phyloP scores from a whole-genome alignment of 2,113 vertebrate species.

The Hypanus sabinus region DNA sequence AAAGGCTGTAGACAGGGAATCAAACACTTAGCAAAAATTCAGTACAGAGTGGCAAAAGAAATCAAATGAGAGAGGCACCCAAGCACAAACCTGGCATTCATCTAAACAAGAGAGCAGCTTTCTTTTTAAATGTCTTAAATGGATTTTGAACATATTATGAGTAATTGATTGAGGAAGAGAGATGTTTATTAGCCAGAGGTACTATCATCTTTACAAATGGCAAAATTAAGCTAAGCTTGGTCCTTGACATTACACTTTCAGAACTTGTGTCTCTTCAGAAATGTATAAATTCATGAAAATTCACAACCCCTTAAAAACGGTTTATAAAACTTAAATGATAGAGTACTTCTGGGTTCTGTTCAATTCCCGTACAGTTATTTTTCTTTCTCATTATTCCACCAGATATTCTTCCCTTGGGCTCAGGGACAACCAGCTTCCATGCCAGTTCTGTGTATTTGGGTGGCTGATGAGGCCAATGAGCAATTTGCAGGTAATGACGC shows the following conservation, averaged over 20 bases:
- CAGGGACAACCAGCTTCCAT: too few species aligned
- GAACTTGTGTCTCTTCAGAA: background rate
- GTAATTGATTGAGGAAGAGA: background rate
- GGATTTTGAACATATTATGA: background rate
- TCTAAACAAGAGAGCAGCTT: background rate
- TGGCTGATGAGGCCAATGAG: too few species aligned
- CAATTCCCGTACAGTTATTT: background rate
- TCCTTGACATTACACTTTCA: background rate
- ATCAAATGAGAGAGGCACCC: background rate
- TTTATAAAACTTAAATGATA: background rate
- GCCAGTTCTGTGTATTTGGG: too few species aligned
- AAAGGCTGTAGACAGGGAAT: too few species aligned
- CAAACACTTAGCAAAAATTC: background rate
- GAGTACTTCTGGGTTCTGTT: background rate
- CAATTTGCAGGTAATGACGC: too few species aligned
- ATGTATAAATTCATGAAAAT: background rate
- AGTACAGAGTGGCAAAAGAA: background rate
- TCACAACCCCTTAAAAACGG: background rate
- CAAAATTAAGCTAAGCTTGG: background rate
- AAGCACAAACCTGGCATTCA: background rate
- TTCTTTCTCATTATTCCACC: background rate
- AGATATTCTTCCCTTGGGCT: background rate
- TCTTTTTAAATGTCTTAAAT: background rate
- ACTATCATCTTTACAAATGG: background rate
- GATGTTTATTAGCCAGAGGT: background rate